A percentile compares a stretch with the other conserved stretches of the same genome.
These are phyloP conservation scores for Chroicocephalus ridibundus DNA, from an alignment of 2,113 vertebrate genomes.

Conservation along the genomic window DNA sequence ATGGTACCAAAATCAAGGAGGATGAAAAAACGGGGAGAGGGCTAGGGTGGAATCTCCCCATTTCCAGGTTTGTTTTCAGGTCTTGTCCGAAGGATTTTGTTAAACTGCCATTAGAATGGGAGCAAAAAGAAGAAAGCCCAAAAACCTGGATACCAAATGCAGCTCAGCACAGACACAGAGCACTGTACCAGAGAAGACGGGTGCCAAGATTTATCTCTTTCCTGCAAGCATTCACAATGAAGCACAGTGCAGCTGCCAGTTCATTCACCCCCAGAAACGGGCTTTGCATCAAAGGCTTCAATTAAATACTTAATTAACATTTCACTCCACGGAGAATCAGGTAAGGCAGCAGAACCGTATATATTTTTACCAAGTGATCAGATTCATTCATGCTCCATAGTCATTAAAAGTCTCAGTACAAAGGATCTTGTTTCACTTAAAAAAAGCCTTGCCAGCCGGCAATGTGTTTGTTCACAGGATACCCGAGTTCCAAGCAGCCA, in stretches of 20 bases:
- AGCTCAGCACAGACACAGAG: not conserved
- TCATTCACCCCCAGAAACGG: not conserved
- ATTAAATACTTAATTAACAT: constrained; percentile 34
- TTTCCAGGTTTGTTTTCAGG: not conserved
- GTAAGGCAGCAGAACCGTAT: not conserved
- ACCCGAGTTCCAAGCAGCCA: not conserved
- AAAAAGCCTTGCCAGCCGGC: not conserved
- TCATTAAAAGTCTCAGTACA: not conserved
- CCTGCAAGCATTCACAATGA: not conserved
- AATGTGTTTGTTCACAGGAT: not conserved
- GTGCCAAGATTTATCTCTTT: not conserved
- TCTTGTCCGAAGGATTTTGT: not conserved
- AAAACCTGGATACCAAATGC: not conserved
- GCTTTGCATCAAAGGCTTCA: constrained; percentile 7
- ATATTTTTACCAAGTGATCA: not conserved
- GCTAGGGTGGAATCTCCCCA: not conserved
- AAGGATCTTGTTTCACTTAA: not conserved
- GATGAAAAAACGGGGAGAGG: not conserved
- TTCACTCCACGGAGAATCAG: not conserved
- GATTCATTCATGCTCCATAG: not conserved
- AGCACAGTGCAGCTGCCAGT: not conserved
- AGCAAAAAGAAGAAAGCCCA: not conserved
- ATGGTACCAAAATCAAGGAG: not conserved
- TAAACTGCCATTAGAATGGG: not conserved
- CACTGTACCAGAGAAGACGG: not conserved